Evolutionary conservation across 2,888 invertebrate genomes (phyloP), one percentile per base, ranked within the genome.

Genomic region (Tethea ocularis): DNA sequence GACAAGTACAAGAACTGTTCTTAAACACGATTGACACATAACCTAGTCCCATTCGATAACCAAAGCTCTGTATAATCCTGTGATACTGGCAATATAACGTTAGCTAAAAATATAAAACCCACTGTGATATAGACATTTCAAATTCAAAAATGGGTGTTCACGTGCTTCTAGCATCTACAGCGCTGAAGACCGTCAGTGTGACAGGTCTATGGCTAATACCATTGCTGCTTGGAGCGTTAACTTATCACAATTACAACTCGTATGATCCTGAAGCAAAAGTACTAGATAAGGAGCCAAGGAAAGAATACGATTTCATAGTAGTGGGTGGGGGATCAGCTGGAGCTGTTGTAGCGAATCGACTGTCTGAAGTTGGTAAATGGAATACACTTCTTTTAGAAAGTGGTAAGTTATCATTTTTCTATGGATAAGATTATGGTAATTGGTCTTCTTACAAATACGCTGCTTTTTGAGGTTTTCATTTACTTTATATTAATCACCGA

Each of bases 281-380:
- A 0, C 90, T 95, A 63, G 95, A 97, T 75, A 95, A 94, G 65
- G 94, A 95, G 62, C 95, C 95, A 26, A 88, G 96, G 15, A 91
- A 92, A n/a, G 97, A 97, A 77, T 97, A 98, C 81, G 98, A 98
- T 80, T 97, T 97, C 77, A 93, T 98, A 26, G 94, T 97, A 1
- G 94, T 98, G 5, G 98, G 98, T 3, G 97, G 96, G 1, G 98
- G 98, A 0, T 97, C 97, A 0, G 98, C 98, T 0, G 98, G 98
- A 0, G 97, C 98, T 0, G 98, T 98, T 1, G 95, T 98, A 1
- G 97, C 98, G 10, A 97, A 94, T 78, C 94, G 98, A 20, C 87
- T 97, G 53, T 96, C 96, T 17, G 97, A 97, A 85, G 91, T 97
- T 51, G 93, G 95, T 6, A 92, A 94, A 52, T 97, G 97, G 97